A percentile compares a stretch with the other conserved stretches of the same genome.
phyloP scores from a whole-genome alignment of 2,797 vertebrate genomes.

The Gymnoscopelus microlampas region DNA sequence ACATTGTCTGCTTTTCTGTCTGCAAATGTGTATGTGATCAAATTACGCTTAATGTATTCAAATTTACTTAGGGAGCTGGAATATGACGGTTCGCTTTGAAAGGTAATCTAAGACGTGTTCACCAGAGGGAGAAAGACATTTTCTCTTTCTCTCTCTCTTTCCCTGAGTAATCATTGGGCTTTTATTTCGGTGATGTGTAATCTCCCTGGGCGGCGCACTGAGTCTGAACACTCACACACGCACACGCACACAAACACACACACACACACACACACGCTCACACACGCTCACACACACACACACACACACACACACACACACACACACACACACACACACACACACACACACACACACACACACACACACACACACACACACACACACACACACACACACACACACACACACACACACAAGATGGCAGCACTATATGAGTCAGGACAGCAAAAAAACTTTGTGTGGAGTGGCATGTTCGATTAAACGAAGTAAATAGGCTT shows the following conservation, averaged over 20 bases:
- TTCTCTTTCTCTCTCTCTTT: constrained; percentile 1
- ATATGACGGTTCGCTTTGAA: neutral
- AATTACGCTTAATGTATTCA: constrained; percentile 12
- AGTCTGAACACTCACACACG: constrained; percentile 7
- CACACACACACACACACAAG: neutral
- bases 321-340: neutral
- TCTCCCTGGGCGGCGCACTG: constrained; percentile 14
- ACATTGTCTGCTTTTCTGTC: neutral
- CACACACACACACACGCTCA: constrained; percentile 1
- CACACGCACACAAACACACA: constrained; percentile 9
- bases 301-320: too few relatives aligned
- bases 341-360: constrained; percentile 4
- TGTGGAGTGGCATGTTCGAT: too few relatives aligned
- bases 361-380: neutral
- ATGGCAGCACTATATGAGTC: neutral
- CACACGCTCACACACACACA: neutral
- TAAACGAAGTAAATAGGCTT: too few relatives aligned
- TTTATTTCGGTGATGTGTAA: constrained; percentile 25
- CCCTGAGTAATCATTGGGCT: constrained; percentile 20
- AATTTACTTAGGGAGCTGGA: constrained; percentile 3
- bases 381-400: neutral
- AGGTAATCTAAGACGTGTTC: constrained; percentile 14
- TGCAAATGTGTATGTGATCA: neutral
- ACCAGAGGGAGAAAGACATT: constrained; percentile 10
- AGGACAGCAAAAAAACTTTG: too few relatives aligned